A percentile compares a stretch with the other conserved stretches of the same genome.
phyloP scores from a whole-genome alignment of 2,888 invertebrate species.

The Pseudococcus longispinus region DNA sequence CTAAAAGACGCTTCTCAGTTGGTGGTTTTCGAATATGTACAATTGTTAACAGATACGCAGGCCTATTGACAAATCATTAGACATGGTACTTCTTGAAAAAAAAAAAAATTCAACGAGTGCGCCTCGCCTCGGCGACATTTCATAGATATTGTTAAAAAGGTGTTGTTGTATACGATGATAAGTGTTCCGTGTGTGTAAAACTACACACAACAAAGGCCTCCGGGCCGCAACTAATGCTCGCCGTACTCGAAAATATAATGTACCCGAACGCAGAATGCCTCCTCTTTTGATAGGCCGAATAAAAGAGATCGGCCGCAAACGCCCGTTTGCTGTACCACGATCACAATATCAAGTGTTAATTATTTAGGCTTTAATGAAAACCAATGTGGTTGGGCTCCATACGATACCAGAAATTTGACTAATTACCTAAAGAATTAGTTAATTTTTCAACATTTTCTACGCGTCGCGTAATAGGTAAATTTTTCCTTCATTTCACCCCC shows the following conservation, averaged over 20 bases:
- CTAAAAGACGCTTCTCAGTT: conserved; percentile 42
- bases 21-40: conserved; percentile 47
- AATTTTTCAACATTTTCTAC: not conserved
- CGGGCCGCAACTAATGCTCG: not conserved
- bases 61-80: conserved; percentile 57
- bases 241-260: not conserved
- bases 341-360: conserved; percentile 21
- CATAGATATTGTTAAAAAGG: not conserved
- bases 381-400: not conserved
- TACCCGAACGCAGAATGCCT: not conserved
- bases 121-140: not conserved
- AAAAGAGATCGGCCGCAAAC: not conserved
- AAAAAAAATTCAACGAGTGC: not conserved
- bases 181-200: not conserved
- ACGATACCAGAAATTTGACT: not conserved
- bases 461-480: not conserved
- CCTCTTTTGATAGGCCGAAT: not conserved
- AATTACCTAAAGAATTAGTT: not conserved
- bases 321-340: not conserved
- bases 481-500: not conserved
- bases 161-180: not conserved
- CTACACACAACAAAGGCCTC: not conserved
- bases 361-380: not conserved
- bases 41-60: conserved; percentile 49
- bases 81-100: conserved; percentile 51